phyloP scores from a whole-genome alignment of 2,888 invertebrate genomes.

The Watsonalla cultraria region DNA sequence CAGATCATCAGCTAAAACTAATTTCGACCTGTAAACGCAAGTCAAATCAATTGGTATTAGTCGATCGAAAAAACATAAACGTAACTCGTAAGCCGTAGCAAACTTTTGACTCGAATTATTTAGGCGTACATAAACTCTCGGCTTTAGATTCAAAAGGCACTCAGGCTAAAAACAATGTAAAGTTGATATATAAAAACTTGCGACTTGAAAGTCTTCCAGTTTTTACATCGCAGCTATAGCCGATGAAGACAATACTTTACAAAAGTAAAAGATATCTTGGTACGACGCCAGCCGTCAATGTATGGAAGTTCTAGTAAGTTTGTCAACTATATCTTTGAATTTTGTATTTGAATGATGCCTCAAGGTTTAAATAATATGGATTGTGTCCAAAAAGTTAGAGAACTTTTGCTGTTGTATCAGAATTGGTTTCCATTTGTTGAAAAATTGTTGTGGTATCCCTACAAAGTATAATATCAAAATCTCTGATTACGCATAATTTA shows the following conservation, averaged over 20 bases:
- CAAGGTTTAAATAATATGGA: not conserved
- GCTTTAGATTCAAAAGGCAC: not conserved
- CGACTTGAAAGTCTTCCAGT: constrained; percentile 35
- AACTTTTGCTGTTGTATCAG: too few relatives aligned
- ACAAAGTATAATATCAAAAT: too few relatives aligned
- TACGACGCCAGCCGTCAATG: constrained; percentile 25
- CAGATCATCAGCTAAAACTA: too few relatives aligned
- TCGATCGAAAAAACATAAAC: not conserved
- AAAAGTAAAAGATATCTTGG: constrained; percentile 22
- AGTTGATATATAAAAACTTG: constrained; percentile 35
- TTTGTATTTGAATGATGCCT: not conserved
- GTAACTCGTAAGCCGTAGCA: not conserved
- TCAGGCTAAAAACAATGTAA: constrained; percentile 31
- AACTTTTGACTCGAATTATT: not conserved
- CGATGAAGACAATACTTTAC: constrained; percentile 15
- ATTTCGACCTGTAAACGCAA: too few relatives aligned
- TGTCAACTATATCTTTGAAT: constrained; percentile 2
- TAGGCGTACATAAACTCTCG: not conserved
- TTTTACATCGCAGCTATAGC: constrained; percentile 28
- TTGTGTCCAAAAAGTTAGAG: too few relatives aligned
- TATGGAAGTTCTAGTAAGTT: constrained; percentile 7
- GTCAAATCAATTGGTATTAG: too few relatives aligned
- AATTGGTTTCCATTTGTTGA: too few relatives aligned
- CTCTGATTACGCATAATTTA: too few relatives aligned
- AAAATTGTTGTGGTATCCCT: too few relatives aligned